Percentiles rank a stretch among this genome's conserved stretches.
phyloP scores from a whole-genome alignment of 2,888 invertebrate species.

The Autographa gamma region DNA sequence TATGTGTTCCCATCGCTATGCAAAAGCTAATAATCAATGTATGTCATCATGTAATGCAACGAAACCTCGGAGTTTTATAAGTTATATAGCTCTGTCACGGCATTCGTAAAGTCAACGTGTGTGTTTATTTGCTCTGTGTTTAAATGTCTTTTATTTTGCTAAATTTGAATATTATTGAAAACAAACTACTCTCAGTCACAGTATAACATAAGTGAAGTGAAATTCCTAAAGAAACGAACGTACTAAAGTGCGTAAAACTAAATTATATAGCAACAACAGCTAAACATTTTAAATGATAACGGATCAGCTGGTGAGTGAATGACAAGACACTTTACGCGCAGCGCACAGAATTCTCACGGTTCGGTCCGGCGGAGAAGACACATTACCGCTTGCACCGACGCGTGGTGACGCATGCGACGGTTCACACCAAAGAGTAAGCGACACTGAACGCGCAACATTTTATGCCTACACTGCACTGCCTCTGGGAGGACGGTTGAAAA shows the following conservation, averaged over 20 bases:
- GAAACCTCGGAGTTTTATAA: slow-evolving; percentile 5
- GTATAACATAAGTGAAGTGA: background rate
- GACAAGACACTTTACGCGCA: slow-evolving; percentile 3
- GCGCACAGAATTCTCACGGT: slow-evolving; percentile 12
- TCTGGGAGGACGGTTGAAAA: background rate
- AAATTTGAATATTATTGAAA: background rate
- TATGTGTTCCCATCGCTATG: slow-evolving; percentile 11
- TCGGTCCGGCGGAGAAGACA: background rate
- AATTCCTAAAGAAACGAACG: background rate
- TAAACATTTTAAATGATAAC: slow-evolving; percentile 8
- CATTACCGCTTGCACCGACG: background rate
- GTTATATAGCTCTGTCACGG: background rate
- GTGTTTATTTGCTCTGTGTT: background rate
- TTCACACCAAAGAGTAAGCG: slow-evolving; percentile 7
- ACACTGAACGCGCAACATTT: background rate
- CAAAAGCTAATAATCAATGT: slow-evolving; percentile 12
- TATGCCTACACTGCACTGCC: background rate
- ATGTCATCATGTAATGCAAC: background rate
- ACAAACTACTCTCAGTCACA: background rate
- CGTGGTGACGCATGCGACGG: slow-evolving; percentile 1
- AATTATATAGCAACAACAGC: background rate
- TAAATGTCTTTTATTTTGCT: background rate
- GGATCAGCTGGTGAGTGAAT: background rate
- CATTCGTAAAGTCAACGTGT: background rate
- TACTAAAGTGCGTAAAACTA: slow-evolving; percentile 66